Percentiles rank a stretch among this genome's conserved stretches.
Conservation (phyloP, 2,888 invertebrate genomes). For the Mythimna lalbum region DNA sequence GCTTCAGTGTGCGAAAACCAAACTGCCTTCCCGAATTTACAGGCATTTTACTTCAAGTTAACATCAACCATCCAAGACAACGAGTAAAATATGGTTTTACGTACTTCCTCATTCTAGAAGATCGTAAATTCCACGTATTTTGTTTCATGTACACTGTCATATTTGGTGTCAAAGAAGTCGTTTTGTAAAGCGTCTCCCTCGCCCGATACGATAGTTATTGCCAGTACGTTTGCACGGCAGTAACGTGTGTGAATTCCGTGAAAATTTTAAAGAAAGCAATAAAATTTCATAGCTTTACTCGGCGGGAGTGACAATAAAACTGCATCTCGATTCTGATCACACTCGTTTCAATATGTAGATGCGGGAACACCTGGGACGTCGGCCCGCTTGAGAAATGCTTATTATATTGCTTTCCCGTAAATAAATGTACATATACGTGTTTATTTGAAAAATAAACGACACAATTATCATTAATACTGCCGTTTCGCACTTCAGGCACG, state of each 20-base stretch:
- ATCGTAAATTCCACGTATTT: slow-evolving; percentile 64
- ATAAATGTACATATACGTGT: slow-evolving; percentile 74
- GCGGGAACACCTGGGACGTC: slow-evolving; percentile 86
- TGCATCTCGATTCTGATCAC: slow-evolving; percentile 90
- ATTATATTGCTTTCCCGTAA: slow-evolving; percentile 85
- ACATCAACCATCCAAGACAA: slow-evolving; percentile 34
- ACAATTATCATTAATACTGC: slow-evolving; percentile 66
- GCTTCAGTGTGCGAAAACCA: slow-evolving; percentile 22
- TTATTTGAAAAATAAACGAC: slow-evolving; percentile 62
- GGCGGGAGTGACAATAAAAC: slow-evolving; percentile 87
- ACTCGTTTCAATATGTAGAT: slow-evolving; percentile 87
- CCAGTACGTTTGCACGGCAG: slow-evolving; percentile 69
- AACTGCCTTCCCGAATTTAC: slow-evolving; percentile 34
- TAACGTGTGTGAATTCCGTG: slow-evolving; percentile 70
- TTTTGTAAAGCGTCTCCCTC: slow-evolving; percentile 60
- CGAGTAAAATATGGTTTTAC: slow-evolving; percentile 58
- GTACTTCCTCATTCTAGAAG: slow-evolving; percentile 37
- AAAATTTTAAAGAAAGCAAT: slow-evolving; percentile 79
- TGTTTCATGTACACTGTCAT: slow-evolving; percentile 61
- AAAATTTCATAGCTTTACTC: slow-evolving; percentile 85
- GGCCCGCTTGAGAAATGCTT: slow-evolving; percentile 83
- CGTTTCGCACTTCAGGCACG: slow-evolving; percentile 48
- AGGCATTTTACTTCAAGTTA: slow-evolving; percentile 41
- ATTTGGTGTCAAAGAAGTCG: slow-evolving; percentile 66
- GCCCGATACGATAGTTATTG: slow-evolving; percentile 64